Evolutionary conservation across 2,797 vertebrate genomes (phyloP), one percentile per base, ranked within the genome.

Genomic region (Nyctibius grandis): DNA sequence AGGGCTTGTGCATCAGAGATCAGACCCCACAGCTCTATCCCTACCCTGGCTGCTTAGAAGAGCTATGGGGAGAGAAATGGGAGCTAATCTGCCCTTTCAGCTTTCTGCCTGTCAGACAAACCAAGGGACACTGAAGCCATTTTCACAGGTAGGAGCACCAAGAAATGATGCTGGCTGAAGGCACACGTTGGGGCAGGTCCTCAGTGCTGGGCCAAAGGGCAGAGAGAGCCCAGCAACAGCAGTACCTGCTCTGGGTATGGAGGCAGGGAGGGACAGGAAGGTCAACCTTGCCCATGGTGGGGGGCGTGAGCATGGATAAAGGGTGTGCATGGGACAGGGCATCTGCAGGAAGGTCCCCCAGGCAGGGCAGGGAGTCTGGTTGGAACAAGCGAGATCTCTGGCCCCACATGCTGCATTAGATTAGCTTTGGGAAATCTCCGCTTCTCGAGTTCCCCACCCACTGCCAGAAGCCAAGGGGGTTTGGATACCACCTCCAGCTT

Each of bases 311-410:
- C 26, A 21, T 0, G 18, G 16, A 53, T 16, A 22, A 60, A 70
- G 21, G 15, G 6, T 34, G 33, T 68, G 29, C 12, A 48, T 2
- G 12, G n/a, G 34, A 18, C 23, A 47, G n/a, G 29, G 40, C 28
- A 50, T 6, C 69, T 59, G 47, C 69, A 50, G 54, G 42, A 38
- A 21, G 34, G 34, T 15, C 4, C 7, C 11, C 16, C 33, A 38
- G 56, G 34, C 47, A 61, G 19, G 44, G 9, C 48, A 44, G 4
- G 3, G 64, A 25, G 5, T 14, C 45, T 21, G 45, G 12, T 51
- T 63, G n/a, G 14, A 75, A 70, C 3, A 3, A 0, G 25, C 0
- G 2, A n/a, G n/a, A 61, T 13, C 42, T 59, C 36, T 34, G 14
- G 12, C 34, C 42, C 18, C 23, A 34, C 7, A 4, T 8, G 23